Conservation (phyloP, 2,113 vertebrate species). For the Diphyllodes magnificus region DNA sequence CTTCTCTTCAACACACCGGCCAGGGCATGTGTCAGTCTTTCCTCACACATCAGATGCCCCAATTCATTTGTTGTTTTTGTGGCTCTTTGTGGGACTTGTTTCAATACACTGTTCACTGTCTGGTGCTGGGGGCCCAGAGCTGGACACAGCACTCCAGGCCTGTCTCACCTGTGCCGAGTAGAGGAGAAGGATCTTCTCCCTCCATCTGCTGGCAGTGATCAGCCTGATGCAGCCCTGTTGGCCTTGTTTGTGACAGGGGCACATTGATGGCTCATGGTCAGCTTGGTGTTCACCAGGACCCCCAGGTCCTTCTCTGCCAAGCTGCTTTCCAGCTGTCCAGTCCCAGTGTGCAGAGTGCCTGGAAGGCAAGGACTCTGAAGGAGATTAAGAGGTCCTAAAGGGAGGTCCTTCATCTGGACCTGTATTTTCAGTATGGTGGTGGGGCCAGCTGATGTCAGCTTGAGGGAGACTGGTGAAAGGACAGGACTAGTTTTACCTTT, state of each 20-base stretch:
- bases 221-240: background rate
- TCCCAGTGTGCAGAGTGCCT: background rate
- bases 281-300: background rate
- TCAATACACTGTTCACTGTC: background rate
- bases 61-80: background rate
- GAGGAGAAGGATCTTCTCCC: background rate
- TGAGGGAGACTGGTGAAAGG: background rate
- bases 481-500: background rate
- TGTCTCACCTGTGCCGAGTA: background rate
- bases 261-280: background rate
- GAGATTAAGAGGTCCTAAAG: background rate
- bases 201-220: background rate
- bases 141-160: background rate
- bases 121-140: background rate
- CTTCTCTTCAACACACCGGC: background rate
- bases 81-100: background rate
- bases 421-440: background rate
- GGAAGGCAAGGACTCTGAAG: background rate
- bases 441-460: background rate
- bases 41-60: background rate
- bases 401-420: background rate
- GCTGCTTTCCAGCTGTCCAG: background rate
- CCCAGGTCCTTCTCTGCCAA: background rate
- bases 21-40: background rate
- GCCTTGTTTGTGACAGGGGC: background rate